phyloP scores from a whole-genome alignment of 2,113 vertebrate genomes.

The Alligator mississippiensis region DNA sequence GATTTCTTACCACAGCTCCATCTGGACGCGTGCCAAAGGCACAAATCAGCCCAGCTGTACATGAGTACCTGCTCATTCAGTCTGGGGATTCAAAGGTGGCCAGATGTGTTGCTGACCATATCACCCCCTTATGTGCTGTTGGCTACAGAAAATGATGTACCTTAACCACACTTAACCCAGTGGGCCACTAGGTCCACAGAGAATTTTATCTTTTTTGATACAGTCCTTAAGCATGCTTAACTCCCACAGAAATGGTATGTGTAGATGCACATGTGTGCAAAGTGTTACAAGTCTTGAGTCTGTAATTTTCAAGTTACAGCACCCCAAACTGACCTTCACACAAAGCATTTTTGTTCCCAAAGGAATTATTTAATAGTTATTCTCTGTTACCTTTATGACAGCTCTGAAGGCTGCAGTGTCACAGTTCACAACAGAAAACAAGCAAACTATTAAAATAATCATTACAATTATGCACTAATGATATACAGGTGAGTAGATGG shows the following conservation, averaged over 20 bases:
- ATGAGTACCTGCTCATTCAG: too few species aligned
- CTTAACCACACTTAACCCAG: too few species aligned
- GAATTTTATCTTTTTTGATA: neutral
- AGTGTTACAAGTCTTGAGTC: too few species aligned
- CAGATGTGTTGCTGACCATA: too few species aligned
- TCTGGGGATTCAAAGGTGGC: too few species aligned
- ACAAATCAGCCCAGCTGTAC: too few species aligned
- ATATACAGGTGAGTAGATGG: neutral
- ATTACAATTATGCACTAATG: neutral
- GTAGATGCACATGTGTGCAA: neutral
- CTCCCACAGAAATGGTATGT: neutral
- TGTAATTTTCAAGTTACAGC: neutral
- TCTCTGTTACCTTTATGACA: slow-evolving; percentile 6
- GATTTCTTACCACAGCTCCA: too few species aligned
- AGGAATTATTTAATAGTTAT: neutral
- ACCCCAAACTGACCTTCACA: neutral
- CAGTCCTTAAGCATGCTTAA: fast-evolving
- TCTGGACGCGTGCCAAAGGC: too few species aligned
- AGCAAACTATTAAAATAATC: neutral
- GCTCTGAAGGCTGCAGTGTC: neutral
- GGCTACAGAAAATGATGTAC: too few species aligned
- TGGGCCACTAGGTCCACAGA: too few species aligned
- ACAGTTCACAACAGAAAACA: neutral
- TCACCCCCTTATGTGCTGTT: too few species aligned
- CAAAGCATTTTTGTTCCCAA: neutral